Evolutionary conservation across 2,888 invertebrate species (phyloP).

Genomic region (Bruchidius siliquastri): DNA sequence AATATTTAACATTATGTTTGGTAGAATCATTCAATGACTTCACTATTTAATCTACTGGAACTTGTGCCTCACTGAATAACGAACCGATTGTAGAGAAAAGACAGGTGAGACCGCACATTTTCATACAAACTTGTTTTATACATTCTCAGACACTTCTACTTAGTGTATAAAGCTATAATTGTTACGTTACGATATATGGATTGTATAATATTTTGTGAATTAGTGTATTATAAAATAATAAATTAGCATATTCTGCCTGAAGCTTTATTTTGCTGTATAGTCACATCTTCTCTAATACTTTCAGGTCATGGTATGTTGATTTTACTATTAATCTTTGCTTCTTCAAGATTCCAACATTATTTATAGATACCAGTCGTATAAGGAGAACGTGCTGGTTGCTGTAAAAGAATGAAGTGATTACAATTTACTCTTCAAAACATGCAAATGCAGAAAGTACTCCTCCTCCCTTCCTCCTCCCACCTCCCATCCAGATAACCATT

Average conservation of each 20-base stretch:
- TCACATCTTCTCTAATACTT: background rate
- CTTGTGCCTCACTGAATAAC: constrained; percentile 17
- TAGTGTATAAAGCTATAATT: constrained; percentile 25
- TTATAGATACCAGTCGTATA: background rate
- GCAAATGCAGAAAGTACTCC: too few species aligned
- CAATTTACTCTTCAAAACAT: too few species aligned
- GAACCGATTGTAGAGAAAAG: background rate
- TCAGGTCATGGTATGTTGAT: background rate
- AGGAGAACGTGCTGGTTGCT: too few species aligned
- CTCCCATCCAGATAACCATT: too few species aligned
- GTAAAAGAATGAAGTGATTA: too few species aligned
- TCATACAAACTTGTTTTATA: constrained; percentile 3
- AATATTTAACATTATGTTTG: too few species aligned
- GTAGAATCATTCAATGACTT: too few species aligned
- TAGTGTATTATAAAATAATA: constrained; percentile 45
- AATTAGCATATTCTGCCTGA: constrained; percentile 29
- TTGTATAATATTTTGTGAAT: constrained; percentile 46
- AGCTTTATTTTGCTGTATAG: constrained; percentile 14
- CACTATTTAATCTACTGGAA: too few species aligned
- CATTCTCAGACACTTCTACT: background rate
- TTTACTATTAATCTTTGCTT: background rate
- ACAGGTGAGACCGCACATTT: constrained; percentile 26
- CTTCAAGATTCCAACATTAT: background rate
- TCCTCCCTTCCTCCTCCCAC: too few species aligned
- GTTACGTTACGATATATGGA: constrained; percentile 38